Conservation (phyloP, 1,140 invertebrate species). For the Pteromalus puparum region DNA sequence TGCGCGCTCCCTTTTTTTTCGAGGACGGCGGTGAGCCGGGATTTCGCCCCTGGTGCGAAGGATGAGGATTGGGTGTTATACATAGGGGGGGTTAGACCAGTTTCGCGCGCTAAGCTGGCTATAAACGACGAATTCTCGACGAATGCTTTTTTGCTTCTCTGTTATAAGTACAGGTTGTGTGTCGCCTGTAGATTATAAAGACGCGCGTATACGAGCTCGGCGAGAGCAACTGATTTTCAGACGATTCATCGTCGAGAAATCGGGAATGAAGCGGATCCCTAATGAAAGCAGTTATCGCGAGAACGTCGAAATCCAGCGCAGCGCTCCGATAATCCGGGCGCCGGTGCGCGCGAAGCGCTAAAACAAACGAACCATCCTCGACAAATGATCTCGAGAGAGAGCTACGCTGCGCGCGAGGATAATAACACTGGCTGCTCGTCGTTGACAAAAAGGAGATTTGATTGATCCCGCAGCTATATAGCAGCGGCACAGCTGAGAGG, state of each 20-base stretch:
- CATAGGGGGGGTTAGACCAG: neutral
- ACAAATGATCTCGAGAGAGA: conserved; percentile 25
- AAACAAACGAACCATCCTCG: conserved; percentile 24
- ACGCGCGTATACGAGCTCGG: neutral
- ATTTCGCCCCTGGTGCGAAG: no score
- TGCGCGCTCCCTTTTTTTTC: neutral
- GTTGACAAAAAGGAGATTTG: conserved; percentile 25
- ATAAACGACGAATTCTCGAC: no score
- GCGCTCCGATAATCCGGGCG: neutral
- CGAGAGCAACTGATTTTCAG: neutral
- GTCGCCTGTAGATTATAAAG: neutral
- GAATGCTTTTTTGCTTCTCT: no score
- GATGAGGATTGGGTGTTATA: neutral
- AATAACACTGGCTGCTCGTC: conserved; percentile 1
- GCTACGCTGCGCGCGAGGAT: neutral
- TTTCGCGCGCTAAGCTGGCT: neutral
- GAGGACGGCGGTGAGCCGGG: no score
- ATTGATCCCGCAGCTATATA: neutral
- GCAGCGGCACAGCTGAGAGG: neutral
- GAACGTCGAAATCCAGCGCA: neutral
- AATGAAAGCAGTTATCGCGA: neutral
- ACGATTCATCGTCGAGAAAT: neutral
- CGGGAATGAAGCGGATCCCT: neutral
- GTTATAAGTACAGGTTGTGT: no score
- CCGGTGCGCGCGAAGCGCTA: neutral